Base-by-base conservation (phyloP, 2,797 vertebrate genomes). In the Gobionotothen gibberifrons region DNA sequence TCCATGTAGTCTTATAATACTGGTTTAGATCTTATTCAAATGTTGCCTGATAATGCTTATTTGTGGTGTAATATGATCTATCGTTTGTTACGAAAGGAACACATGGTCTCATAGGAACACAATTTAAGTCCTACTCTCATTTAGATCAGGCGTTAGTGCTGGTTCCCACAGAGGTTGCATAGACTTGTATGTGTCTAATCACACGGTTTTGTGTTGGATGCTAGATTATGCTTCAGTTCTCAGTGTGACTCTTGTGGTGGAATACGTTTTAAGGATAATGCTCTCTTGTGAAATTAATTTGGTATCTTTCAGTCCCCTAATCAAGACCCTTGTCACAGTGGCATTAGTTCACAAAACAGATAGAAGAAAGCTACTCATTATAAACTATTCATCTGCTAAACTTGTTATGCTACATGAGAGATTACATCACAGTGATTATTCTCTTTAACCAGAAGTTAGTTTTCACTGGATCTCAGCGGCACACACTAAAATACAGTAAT, bases 341-440 rank as follows among this genome's bases (percentile, higher is more conserved):
- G 64, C 79, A 88, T 83, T 88, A 80, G 89, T 84, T 70, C 75
- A 80, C 61, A 85, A 76, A 82, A 74, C 68, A 90, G 81, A 90
- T 69, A 82, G 73, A 67, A 82, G 73, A 67, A 67, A 82, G 87
- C 77, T 85, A 81, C 92, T 92, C 91, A 87, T 75, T 76, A 78
- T 75, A 64, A 89, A 92, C 81, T 59, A 79, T 92, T 93, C 81
- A 92, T 91, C 78, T 81, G 85, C 83, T 90, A 84, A 82, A 74
- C 82, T 82, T 80, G 73, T 87, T 88, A 85, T 74, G 80, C 71
- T 74, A 85, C 76, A 77, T 72, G 76, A 60, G 75, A 89, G 82
- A 87, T 89, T 74, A 78, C 57, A 69, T 90, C 73, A 72, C 72
- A 72, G 51, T 76, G 47, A 89, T 82, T 69, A 57, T 82, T 81